Conservation (phyloP, 2,797 vertebrate genomes). For the Gallinago stenura region DNA sequence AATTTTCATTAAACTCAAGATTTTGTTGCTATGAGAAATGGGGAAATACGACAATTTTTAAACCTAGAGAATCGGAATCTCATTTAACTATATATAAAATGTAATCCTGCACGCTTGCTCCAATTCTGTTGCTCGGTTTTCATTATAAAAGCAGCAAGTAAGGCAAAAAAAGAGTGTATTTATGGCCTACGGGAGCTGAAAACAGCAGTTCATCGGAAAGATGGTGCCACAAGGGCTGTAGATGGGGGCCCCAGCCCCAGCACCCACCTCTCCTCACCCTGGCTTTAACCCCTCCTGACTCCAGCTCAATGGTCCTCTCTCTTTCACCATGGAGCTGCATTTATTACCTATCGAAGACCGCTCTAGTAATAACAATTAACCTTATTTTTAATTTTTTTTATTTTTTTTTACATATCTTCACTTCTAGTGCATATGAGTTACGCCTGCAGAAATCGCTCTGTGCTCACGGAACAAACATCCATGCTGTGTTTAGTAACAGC, state of each 20-base stretch:
- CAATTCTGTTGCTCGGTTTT: not conserved
- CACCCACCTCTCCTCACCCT: not conserved
- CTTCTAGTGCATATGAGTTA: not conserved
- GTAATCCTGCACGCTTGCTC: not conserved
- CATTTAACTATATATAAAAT: conserved; percentile 21
- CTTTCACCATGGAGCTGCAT: not conserved
- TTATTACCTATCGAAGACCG: not conserved
- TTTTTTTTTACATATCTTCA: not conserved
- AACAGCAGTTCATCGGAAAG: not conserved
- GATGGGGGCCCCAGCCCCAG: not conserved
- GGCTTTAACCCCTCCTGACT: not conserved
- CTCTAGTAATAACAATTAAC: not conserved
- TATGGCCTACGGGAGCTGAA: conserved; percentile 14
- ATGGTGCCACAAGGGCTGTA: not conserved
- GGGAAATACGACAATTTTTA: not conserved
- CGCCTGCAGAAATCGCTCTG: not conserved
- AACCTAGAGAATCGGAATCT: not conserved
- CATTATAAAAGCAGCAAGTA: not conserved
- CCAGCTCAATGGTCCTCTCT: not conserved
- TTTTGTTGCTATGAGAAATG: conserved; percentile 30
- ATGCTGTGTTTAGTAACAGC: not conserved
- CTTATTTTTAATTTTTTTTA: not conserved
- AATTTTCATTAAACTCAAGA: conserved; percentile 42
- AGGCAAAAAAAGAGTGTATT: not conserved
- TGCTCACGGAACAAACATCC: not conserved